These are phyloP conservation scores for Amphipyra tragopoginis DNA, from an alignment of 2,888 invertebrate genomes.

Conservation along the genomic window DNA sequence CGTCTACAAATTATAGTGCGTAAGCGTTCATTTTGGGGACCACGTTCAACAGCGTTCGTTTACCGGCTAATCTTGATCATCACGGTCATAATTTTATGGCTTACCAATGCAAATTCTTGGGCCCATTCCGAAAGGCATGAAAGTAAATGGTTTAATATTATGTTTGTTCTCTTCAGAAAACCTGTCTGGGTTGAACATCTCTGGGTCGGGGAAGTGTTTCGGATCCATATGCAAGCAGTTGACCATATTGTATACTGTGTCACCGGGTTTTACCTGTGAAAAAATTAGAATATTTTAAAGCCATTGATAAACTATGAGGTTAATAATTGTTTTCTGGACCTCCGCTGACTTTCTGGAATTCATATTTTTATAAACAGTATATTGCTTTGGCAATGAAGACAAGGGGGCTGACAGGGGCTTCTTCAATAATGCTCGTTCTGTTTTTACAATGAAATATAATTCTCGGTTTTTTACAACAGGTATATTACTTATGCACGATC, in stretches of 20 bases:
- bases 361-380: too few relatives aligned
- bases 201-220: constrained; percentile 67
- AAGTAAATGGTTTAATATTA: constrained; percentile 83
- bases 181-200: constrained; percentile 82
- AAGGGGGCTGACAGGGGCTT: too few relatives aligned
- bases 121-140: constrained; percentile 88
- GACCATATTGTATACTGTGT: constrained; percentile 46
- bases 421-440: too few relatives aligned
- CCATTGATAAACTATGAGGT: too few relatives aligned
- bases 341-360: too few relatives aligned
- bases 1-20: too few relatives aligned
- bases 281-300: not conserved
- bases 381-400: too few relatives aligned
- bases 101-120: constrained; percentile 89
- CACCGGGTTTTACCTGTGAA: constrained; percentile 53
- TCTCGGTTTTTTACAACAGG: too few relatives aligned
- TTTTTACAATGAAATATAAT: too few relatives aligned
- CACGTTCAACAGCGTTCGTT: too few relatives aligned
- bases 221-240: constrained; percentile 65
- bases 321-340: not conserved
- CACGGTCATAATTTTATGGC: constrained; percentile 11
- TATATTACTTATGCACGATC: too few relatives aligned
- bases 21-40: too few relatives aligned
- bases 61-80: not conserved
- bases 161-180: constrained; percentile 82